Evolutionary conservation across 1,140 invertebrate species (phyloP), one percentile per base, ranked within the genome.

Genomic region (Philotrypesis tridentata): DNA sequence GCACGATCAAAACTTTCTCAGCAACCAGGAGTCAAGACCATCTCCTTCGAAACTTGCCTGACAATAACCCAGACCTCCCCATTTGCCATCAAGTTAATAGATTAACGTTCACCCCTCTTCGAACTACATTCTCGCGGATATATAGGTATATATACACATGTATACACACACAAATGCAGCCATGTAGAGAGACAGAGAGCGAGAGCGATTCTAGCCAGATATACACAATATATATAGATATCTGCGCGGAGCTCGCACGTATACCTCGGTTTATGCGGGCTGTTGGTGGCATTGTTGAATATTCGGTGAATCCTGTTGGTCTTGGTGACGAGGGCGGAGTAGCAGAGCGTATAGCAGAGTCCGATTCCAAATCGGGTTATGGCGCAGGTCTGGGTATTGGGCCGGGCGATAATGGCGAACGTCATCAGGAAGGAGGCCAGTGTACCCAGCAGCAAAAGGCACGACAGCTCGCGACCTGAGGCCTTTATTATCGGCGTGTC

Each of bases 401-500:
- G 93, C 43, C 91, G 89, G 0, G 93, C 89, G 9, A 94, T 92
- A 68, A 94, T 92, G 6, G 93, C 90, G 84, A 94, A 94, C 0
- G 93, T 94, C 88, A 93, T 92, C 9, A 88, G 83, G 86, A 94
- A 94, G 5, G 93, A 94, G 0, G 92, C 86, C 33, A 94, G 87
- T 65, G 92, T 93, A 8, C 93, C 93, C 17, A 91, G 48, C 89
- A 89, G 68, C 29, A 88, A 11, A 0, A 89, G 43, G 2, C 84
- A 88, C 3, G 87, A 89, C 2, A 89, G 85, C 82, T 94, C 94
- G 14, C 94, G 88, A 0, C 94, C 94, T 0, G 93, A 92, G 0
- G 94, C 94, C 82, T 94, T 94, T 74, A 94, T 94, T 63, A 94
- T 91, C 6, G 94, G 93, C 0, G 94, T 94, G 81, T 87, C 80